These are phyloP conservation scores for Falco columbarius DNA, from an alignment of 2,797 vertebrate genomes.

Conservation along the genomic window DNA sequence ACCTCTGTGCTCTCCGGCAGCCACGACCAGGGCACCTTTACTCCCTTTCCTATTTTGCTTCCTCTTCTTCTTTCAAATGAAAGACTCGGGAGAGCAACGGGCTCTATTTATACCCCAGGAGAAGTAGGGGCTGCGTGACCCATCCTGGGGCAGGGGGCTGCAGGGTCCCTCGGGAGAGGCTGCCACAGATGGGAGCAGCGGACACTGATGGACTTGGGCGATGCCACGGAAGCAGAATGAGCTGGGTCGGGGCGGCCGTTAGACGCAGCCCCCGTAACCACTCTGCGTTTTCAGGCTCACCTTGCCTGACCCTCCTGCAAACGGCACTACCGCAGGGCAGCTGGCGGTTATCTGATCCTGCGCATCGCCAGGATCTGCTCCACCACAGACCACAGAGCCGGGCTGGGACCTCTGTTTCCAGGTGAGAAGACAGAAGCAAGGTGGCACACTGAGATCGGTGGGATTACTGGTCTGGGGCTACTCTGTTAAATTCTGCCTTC, in stretches of 20 bases:
- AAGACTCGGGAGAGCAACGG: neutral
- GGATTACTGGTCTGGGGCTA: neutral
- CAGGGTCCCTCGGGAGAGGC: fast-evolving
- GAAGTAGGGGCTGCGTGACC: neutral
- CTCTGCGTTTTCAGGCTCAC: fast-evolving
- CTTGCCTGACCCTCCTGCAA: neutral
- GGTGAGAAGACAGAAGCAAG: neutral
- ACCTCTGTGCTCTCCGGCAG: fast-evolving
- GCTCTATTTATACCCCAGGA: neutral
- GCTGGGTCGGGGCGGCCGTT: neutral
- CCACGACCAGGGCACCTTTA: neutral
- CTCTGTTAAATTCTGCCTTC: neutral
- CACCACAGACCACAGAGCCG: neutral
- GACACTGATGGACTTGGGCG: fast-evolving
- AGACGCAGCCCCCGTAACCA: fast-evolving
- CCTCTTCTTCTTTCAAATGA: neutral
- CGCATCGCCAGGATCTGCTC: neutral
- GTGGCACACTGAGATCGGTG: fast-evolving
- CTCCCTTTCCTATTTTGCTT: neutral
- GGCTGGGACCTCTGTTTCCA: neutral
- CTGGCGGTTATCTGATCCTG: neutral
- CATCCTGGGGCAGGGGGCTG: neutral
- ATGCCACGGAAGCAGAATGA: fast-evolving
- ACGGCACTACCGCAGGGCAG: neutral
- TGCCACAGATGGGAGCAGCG: neutral